Base-by-base conservation (phyloP, 2,888 invertebrate species). In the Lepas anatifera region DNA sequence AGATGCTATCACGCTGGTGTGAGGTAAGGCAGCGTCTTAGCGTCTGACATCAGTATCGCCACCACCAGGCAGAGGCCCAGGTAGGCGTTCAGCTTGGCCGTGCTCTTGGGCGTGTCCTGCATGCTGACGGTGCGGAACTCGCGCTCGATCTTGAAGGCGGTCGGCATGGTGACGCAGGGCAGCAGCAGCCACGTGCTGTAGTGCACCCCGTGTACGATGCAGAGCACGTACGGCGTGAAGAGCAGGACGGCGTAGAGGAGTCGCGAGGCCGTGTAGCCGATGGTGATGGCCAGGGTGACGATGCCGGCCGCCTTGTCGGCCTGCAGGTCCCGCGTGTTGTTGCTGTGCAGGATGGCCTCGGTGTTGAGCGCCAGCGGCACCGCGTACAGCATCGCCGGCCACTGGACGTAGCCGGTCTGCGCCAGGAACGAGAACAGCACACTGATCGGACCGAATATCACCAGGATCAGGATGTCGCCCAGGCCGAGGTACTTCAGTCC, bases 401-500 rank as follows among this genome's bases (percentile, higher is more conserved):
- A 89, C 77, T 93, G 91, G n/a, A 94, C 86, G 73, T 87, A 85
- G 7, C 96, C 96, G 0, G 94, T 92, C 82, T 96, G 95, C 37
- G 92, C 87, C 83, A 96, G 86, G 78, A 91, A 96, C 3, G 95
- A 91, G 81, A 95, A 96, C 27, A 96, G 84, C 29, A 95, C 95
- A 32, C 93, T 91, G 32, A 96, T 88, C 10, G 96, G 96, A 3
- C 96, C 96, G 81, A 96, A 96, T 77, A 94, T 89, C 72, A 95
- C 87, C 77, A 96, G 85, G 76, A 96, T 90, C 74, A 95, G 83
- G 69, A 96, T 87, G 81, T 96, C 96, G 69, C 96, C 96, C 67
- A 96, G 82, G 4, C 95, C 96, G 76, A 96, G 94, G 78, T 96
- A 96, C 80, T 96, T 96, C 71, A 96, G 85, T 71, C 95, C 96